Conservation (phyloP, 2,888 invertebrate genomes). For the Acronicta aceris region DNA sequence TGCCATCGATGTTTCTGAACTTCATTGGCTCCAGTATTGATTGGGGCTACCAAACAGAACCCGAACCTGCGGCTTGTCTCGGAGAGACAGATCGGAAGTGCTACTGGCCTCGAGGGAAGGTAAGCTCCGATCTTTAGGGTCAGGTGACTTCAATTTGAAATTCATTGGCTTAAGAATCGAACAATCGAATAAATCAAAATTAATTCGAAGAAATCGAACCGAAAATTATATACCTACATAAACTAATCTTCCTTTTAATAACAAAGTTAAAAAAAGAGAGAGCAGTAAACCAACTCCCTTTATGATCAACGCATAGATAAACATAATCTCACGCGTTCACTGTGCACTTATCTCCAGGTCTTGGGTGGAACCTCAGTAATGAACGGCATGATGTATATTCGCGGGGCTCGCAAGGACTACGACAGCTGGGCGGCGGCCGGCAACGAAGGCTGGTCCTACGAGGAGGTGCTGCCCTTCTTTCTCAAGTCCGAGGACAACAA, state of each 20-base stretch:
- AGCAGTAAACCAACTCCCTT: too few relatives aligned
- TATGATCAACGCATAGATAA: too few relatives aligned
- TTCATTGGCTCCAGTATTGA: slow-evolving; percentile 96
- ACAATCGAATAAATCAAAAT: too few relatives aligned
- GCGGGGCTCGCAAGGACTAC: slow-evolving; percentile 96
- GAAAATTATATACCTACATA: too few relatives aligned
- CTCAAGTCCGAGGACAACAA: slow-evolving; percentile 95
- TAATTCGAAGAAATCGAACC: too few relatives aligned
- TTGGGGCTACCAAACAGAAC: slow-evolving; percentile 96
- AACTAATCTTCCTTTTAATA: too few relatives aligned
- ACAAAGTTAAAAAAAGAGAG: too few relatives aligned
- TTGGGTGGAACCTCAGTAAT: slow-evolving; percentile 97
- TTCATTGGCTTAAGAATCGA: too few relatives aligned
- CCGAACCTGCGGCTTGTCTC: slow-evolving; percentile 94
- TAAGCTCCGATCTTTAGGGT: slow-evolving; percentile 60
- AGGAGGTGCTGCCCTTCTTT: slow-evolving; percentile 97
- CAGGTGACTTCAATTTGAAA: too few relatives aligned
- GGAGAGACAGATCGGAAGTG: slow-evolving; percentile 92
- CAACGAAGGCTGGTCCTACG: slow-evolving; percentile 96
- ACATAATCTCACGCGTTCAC: too few relatives aligned
- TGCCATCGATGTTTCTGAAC: slow-evolving; percentile 97
- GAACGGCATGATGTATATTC: slow-evolving; percentile 99
- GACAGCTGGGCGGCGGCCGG: slow-evolving; percentile 96
- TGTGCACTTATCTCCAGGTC: slow-evolving; percentile 85
- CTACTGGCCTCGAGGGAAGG: slow-evolving; percentile 96